Base-by-base conservation (phyloP, 2,888 invertebrate species). In the Tortrix viridana region DNA sequence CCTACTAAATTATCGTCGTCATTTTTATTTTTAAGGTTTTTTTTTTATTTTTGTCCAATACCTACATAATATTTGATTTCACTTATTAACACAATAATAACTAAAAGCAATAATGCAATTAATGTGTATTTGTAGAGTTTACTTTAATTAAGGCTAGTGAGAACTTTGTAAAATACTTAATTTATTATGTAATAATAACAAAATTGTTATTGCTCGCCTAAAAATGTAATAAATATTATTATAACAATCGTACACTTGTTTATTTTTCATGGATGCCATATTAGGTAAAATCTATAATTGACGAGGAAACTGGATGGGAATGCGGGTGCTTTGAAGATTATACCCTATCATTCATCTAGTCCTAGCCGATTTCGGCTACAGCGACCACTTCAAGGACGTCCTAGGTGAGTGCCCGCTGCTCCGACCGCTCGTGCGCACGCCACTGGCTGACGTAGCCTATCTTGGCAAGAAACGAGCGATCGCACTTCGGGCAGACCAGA, bases 81-180 rank as follows among this genome's bases (percentile, higher is more conserved):
- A 55, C 37, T 32, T 50, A 37, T 26, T 54, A 52, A 53, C 46
- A 49, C 38, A 37, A 37, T 49, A 58, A 1, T 64, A n/a, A n/a
- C 43, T 58, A 64, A 43, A 62, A 65, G 65, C 59, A 69, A 69
- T 67, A 71, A 70, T 70, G 63, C 72, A 79, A 79, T 49, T 44
- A 32, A 56, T 32, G 49, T 52, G 53, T 48, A 23, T 48, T 58
- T 23, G n/a, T 63, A 57, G n/a, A n/a, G 56, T 60, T 74, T 80
- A 65, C 38, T 73, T 71, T 66, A 65, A 71, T 77, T 89, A 89
- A 89, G 89, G 89, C 89, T 89, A 89, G 89, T 89, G 89, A 89
- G 80, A 81, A 76, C 71, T 73, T 77, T 80, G 70, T 79, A 78
- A 76, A 75, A 67, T 73, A n/a, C n/a, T n/a, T n/a, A 32, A 12